phyloP scores from a whole-genome alignment of 2,113 vertebrate genomes.

The Hylia prasina region DNA sequence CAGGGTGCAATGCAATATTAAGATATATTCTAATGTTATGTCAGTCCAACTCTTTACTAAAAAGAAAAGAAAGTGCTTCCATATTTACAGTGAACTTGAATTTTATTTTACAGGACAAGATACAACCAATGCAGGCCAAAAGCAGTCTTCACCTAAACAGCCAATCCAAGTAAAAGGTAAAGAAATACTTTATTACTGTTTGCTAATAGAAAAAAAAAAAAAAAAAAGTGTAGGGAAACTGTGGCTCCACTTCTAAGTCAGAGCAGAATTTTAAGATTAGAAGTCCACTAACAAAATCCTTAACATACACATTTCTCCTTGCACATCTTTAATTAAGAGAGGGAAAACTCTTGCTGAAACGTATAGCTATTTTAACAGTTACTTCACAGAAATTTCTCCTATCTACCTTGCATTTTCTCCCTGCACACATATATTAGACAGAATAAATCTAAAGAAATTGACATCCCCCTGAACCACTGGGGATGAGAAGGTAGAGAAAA shows the following conservation, averaged over 20 bases:
- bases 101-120: constrained; percentile 65
- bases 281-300: background rate
- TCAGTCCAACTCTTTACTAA: background rate
- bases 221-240: background rate
- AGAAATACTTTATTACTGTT: background rate
- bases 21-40: background rate
- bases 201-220: background rate
- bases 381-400: background rate
- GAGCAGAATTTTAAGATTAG: background rate
- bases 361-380: background rate
- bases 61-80: background rate
- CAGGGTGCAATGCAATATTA: background rate
- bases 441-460: background rate
- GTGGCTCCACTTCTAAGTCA: background rate
- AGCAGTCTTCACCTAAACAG: constrained; percentile 60
- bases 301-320: background rate
- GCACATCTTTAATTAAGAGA: background rate
- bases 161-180: constrained; percentile 80
- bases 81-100: background rate
- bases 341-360: background rate
- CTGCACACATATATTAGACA: background rate
- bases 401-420: background rate
- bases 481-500: background rate
- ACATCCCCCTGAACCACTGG: background rate
- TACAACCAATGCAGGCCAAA: constrained; percentile 56